These are phyloP conservation scores for Lepidurus arcticus DNA, from an alignment of 1,140 invertebrate species.

Conservation along the genomic window DNA sequence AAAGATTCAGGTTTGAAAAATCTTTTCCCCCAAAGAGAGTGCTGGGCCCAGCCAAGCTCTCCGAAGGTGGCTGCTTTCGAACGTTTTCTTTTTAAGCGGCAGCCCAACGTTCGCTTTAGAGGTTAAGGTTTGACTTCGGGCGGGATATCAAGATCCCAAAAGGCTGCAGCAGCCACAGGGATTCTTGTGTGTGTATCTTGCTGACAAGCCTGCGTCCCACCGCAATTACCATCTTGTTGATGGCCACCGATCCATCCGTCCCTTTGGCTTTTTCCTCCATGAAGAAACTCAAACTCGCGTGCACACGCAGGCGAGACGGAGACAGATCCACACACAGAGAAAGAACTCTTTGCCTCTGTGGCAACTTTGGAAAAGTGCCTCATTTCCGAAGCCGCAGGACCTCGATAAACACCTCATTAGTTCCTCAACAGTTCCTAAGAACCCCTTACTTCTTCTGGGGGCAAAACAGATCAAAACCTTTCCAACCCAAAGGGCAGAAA, in stretches of 20 bases:
- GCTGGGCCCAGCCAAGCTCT: background rate
- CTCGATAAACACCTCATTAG: slow-evolving; percentile 19
- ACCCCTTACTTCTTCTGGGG: background rate
- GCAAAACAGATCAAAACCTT: background rate
- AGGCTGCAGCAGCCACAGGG: slow-evolving; percentile 11
- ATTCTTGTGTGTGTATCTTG: slow-evolving; percentile 11
- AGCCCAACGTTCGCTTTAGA: background rate
- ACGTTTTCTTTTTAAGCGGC: too few relatives aligned
- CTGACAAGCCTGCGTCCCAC: slow-evolving; percentile 20
- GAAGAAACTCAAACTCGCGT: background rate
- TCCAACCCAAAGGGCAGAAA: background rate
- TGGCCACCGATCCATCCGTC: slow-evolving; percentile 8
- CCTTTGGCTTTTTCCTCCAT: background rate
- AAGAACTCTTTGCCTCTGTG: background rate
- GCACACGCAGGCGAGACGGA: background rate
- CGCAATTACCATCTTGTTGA: slow-evolving; percentile 18
- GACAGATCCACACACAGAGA: too few relatives aligned
- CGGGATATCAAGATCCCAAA: slow-evolving; percentile 1
- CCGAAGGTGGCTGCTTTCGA: too few relatives aligned
- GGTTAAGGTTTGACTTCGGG: background rate
- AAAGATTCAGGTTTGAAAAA: background rate
- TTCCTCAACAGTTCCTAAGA: background rate
- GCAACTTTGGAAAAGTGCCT: slow-evolving; percentile 2
- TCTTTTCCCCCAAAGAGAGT: background rate
- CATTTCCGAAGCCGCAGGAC: slow-evolving; percentile 17